Evolutionary conservation across 2,888 invertebrate species (phyloP), one percentile per base, ranked within the genome.

Genomic region (Dryadula phaetusa): DNA sequence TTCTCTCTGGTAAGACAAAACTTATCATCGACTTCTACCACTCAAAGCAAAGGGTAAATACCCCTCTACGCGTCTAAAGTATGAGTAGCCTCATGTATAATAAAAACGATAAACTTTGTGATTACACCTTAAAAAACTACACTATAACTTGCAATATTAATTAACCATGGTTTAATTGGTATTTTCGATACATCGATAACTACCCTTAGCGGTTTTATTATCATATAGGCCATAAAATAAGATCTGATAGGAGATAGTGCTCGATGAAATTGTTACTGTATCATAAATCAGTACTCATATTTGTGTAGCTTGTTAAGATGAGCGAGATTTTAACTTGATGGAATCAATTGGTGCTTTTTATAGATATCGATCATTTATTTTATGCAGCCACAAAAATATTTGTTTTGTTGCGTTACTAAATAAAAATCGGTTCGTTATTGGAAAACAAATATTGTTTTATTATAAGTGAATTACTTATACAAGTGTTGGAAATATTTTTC

Each of bases 151-250:
- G 7, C 7, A 56, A 56, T 37, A 22, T 69, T 71, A 72, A 72
- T 72, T 71, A 66, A 70, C 62, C 62, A n/a, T 60, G 52, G 63
- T 49, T 49, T 69, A 72, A 71, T 69, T 69, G 69, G 67, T 64
- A 61, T 65, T 54, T 68, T 25, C 64, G 61, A 62, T 64, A 64
- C 20, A 20, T 20, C 40, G 53, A 20, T 66, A 67, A 70, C 69
- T 62, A 65, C 56, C 44, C 61, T 53, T 53, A 37, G 44, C 66
- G 61, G 61, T 62, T 56, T 60, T 47, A 56, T 56, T 70, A 77
- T 77, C 81, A 80, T 77, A 79, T 79, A 76, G 65, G 68, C 73
- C 72, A 70, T 74, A 74, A 74, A 75, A 70, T 58, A 62, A 61
- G 70, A 73, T 73, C 73, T 67, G 70, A 75, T 77, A 72, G 62